phyloP scores from a whole-genome alignment of 2,888 invertebrate species.

The Steinernema scapterisci region DNA sequence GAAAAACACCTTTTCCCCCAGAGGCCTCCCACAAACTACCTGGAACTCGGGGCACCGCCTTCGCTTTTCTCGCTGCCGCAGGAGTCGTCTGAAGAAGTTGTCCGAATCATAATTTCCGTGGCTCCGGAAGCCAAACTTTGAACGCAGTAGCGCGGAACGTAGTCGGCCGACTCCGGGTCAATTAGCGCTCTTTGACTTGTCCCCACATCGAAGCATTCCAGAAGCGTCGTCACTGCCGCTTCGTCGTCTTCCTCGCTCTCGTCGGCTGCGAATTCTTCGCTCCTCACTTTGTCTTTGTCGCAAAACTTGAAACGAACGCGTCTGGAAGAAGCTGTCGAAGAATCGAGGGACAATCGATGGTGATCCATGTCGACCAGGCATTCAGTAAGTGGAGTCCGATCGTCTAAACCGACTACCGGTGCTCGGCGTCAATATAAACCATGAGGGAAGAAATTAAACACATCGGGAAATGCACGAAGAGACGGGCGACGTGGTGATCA shows the following conservation, averaged over 20 bases:
- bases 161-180: neutral
- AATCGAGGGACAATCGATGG: neutral
- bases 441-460: slow-evolving; percentile 27
- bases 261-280: neutral
- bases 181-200: neutral
- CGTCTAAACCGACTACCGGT: slow-evolving; percentile 24
- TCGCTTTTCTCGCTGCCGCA: neutral
- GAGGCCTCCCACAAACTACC: neutral
- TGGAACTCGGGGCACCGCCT: neutral
- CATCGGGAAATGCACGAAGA: slow-evolving; percentile 28
- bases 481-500: neutral
- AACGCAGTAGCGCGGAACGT: slow-evolving; percentile 19
- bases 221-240: neutral
- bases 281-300: too few species aligned
- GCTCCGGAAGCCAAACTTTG: slow-evolving; percentile 24
- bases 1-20: neutral
- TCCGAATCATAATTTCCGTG: slow-evolving; percentile 1
- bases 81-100: neutral
- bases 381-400: neutral
- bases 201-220: slow-evolving; percentile 6
- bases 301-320: slow-evolving; percentile 7
- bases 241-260: neutral
- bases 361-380: neutral
- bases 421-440: slow-evolving; percentile 22
- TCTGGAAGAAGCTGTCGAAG: neutral